These are phyloP conservation scores for Spea multiplicata DNA, from an alignment of 2,113 vertebrate species.

Conservation along the genomic window DNA sequence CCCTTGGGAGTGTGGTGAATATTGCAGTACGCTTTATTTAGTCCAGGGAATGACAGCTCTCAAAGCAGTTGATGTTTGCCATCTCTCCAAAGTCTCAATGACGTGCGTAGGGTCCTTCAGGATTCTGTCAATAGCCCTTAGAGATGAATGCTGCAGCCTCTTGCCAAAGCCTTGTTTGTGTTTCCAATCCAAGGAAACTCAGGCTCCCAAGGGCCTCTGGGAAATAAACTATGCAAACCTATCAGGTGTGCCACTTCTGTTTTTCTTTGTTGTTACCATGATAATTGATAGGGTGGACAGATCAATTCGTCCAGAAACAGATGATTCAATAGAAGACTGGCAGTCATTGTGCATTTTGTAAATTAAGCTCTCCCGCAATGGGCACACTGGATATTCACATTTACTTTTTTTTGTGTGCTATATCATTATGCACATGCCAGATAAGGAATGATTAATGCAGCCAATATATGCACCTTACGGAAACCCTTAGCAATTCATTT, in stretches of 20 bases:
- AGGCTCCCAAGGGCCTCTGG: slow-evolving; percentile 36
- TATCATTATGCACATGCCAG: slow-evolving; percentile 47
- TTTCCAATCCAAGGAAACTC: slow-evolving; percentile 46
- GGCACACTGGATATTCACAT: slow-evolving; percentile 35
- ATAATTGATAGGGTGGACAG: slow-evolving; percentile 49
- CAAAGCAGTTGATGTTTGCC: slow-evolving; percentile 53
- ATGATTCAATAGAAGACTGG: slow-evolving; percentile 42
- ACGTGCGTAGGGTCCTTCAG: slow-evolving; percentile 44
- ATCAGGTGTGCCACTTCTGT: slow-evolving; percentile 45
- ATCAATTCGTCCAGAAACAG: slow-evolving; percentile 41
- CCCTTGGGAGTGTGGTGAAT: background rate
- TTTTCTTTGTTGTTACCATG: slow-evolving; percentile 41
- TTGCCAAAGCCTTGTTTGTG: slow-evolving; percentile 53
- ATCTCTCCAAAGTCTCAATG: slow-evolving; percentile 35
- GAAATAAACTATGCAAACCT: slow-evolving; percentile 44
- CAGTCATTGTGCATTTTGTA: slow-evolving; percentile 44
- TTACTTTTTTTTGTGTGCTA: slow-evolving; percentile 31
- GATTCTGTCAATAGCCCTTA: background rate
- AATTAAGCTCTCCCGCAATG: slow-evolving; percentile 30
- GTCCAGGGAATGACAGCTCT: slow-evolving; percentile 18
- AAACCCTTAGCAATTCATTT: slow-evolving; percentile 1
- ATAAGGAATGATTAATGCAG: slow-evolving; percentile 48
- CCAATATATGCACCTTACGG: slow-evolving; percentile 21
- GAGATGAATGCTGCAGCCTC: slow-evolving; percentile 43
- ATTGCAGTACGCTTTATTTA: background rate